Evolutionary conservation across 2,113 vertebrate species (phyloP).

Genomic region (Cepphus grylle): DNA sequence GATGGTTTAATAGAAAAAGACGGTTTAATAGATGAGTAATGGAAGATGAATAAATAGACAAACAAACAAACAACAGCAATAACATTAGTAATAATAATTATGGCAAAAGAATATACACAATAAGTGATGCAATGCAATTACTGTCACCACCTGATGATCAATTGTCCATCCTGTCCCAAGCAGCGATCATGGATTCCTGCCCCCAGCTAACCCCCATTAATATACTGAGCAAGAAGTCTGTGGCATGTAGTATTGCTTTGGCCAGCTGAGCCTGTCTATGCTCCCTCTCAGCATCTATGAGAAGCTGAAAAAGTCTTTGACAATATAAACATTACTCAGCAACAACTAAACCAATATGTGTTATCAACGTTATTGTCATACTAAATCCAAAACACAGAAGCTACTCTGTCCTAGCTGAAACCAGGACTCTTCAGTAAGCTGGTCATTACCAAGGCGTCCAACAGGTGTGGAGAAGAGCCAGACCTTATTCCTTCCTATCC

Average conservation of each 20-base stretch:
- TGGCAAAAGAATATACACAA: neutral
- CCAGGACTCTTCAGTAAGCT: neutral
- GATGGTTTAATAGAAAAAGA: neutral
- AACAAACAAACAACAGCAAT: too few relatives aligned
- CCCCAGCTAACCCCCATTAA: neutral
- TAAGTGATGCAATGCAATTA: neutral
- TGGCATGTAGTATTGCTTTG: neutral
- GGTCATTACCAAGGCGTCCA: neutral
- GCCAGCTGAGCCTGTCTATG: neutral
- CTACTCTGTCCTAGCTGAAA: neutral
- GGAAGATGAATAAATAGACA: neutral
- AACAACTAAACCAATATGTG: neutral
- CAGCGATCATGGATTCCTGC: neutral
- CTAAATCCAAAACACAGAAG: neutral
- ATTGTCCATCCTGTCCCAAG: neutral
- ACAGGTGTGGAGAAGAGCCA: neutral
- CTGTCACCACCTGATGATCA: neutral
- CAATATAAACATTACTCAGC: neutral
- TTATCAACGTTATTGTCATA: neutral
- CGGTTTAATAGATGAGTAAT: neutral
- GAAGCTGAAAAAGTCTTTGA: neutral
- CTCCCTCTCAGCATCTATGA: neutral
- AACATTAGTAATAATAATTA: neutral
- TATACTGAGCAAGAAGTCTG: neutral
- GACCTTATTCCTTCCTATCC: neutral